Conservation (phyloP, 2,888 invertebrate species). For the Hirudinaria manillensis region DNA sequence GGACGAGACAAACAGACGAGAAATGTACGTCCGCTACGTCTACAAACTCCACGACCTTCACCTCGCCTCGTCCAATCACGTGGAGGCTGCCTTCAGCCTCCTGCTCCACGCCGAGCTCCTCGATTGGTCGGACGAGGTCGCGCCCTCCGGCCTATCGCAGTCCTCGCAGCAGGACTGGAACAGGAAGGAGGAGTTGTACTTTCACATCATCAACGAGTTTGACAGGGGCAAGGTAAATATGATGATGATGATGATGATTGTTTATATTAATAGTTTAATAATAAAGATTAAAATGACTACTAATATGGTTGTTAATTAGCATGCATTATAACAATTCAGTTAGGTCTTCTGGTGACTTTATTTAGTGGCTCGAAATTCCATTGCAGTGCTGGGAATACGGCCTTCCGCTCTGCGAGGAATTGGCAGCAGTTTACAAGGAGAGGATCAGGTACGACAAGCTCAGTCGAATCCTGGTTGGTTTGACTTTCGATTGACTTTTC, state of each 20-base stretch:
- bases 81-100: slow-evolving; percentile 89
- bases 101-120: slow-evolving; percentile 86
- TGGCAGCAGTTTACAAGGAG: slow-evolving; percentile 78
- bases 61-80: slow-evolving; percentile 80
- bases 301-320: background rate
- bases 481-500: background rate
- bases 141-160: slow-evolving; percentile 56
- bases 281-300: background rate
- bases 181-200: slow-evolving; percentile 78
- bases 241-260: background rate
- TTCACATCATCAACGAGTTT: slow-evolving; percentile 82
- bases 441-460: slow-evolving; percentile 81
- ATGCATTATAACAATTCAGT: background rate
- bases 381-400: slow-evolving; percentile 88
- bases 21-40: slow-evolving; percentile 90
- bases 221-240: slow-evolving; percentile 77
- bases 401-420: slow-evolving; percentile 80
- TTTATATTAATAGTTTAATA: background rate
- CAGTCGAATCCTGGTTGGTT: slow-evolving; percentile 67
- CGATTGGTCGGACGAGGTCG: slow-evolving; percentile 61
- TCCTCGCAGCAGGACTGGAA: slow-evolving; percentile 78
- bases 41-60: slow-evolving; percentile 89
- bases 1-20: slow-evolving; percentile 86
- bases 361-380: background rate
- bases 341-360: background rate